Evolutionary conservation across 2,797 vertebrate species (phyloP), one percentile per base, ranked within the genome.

Genomic region (Diplodus sargus): DNA sequence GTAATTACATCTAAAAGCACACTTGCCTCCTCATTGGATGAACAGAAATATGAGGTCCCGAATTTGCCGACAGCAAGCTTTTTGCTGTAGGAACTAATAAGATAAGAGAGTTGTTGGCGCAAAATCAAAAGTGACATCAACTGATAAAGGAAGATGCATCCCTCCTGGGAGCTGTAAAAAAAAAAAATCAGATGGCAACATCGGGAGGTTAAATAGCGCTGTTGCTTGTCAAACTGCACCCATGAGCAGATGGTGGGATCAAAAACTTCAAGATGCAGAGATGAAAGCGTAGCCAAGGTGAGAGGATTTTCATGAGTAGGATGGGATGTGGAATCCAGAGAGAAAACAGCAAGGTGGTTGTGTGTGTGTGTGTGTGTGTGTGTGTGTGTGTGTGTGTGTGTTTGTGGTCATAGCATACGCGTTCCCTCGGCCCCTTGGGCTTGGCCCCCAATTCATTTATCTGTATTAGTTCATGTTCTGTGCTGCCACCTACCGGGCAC

Each of bases 1-100:
- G 85, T 85, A 90, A 93, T 93, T 91, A 80, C 80, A 78, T 92
- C 74, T 87, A 87, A 92, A 89, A 91, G 81, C 89, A 53, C 66
- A 74, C 70, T 75, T 66, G 66, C 73, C 73, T 86, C 72, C 61
- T 78, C 49, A 61, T 74, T 70, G 78, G 72, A 74, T 3, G 58
- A 72, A 73, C 30, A 48, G 56, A 81, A 90, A 84, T 80, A 89
- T 70, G 85, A 91, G 57, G 79, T 70, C 66, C 63, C 4, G 54
- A 72, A 87, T 90, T 62, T 89, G 80, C 84, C 7, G 34, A 91
- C 78, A 34, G 82, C 54, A 14, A 71, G 73, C 62, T 54, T 83
- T 88, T 83, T 66, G 53, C 58, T 18, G 70, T 16, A 69, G 76
- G 49, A 83, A 88, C 83, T 82, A 92, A 92, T 91, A 92, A 84